Evolutionary conservation across 2,888 invertebrate species (phyloP), one percentile per base, ranked within the genome.

Genomic region (Troides helena): DNA sequence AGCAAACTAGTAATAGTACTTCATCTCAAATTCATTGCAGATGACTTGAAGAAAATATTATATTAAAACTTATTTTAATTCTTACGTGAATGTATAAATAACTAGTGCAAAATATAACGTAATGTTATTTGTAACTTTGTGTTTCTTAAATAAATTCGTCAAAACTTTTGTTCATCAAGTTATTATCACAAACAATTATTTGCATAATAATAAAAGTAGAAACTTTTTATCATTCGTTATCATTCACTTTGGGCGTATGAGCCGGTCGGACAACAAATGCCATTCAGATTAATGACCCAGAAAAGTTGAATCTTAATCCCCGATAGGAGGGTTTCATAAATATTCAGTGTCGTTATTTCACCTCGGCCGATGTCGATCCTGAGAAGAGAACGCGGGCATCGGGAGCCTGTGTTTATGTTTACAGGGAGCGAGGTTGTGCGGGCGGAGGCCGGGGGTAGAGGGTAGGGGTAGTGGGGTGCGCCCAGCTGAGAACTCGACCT

Each of bases 331-430:
- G 82, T 82, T 85, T 89, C 88, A 91, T 91, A 91, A 90, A 91
- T 91, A 92, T 92, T 91, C 91, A 88, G 85, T 81, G 85, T 87
- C 85, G 86, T 89, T 90, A 90, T 90, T 90, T 89, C 88, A 90
- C 90, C 89, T 90, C 88, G 85, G 78, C 85, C 85, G 85, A 85
- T 85, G 88, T 86, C 87, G 90, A 88, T 90, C 84, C 85, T 86
- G 85, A 76, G 75, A 77, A 72, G 79, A 80, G 79, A 74, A 63
- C 75, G 74, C 71, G 71, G 72, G 70, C 70, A 70, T 72, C 71
- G 70, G 60, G 62, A 61, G 58, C 62, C 63, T 56, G 68, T 66
- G 71, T 68, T 70, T 70, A 70, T 70, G 70, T 70, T 70, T 70
- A 70, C 70, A 68, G 72, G 71, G 69, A 14, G 46, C 30, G 30